Percentiles rank a stretch among this genome's conserved stretches.
Evolutionary conservation across 2,888 invertebrate species (phyloP).

Genomic region (Mellilla xanthometata): DNA sequence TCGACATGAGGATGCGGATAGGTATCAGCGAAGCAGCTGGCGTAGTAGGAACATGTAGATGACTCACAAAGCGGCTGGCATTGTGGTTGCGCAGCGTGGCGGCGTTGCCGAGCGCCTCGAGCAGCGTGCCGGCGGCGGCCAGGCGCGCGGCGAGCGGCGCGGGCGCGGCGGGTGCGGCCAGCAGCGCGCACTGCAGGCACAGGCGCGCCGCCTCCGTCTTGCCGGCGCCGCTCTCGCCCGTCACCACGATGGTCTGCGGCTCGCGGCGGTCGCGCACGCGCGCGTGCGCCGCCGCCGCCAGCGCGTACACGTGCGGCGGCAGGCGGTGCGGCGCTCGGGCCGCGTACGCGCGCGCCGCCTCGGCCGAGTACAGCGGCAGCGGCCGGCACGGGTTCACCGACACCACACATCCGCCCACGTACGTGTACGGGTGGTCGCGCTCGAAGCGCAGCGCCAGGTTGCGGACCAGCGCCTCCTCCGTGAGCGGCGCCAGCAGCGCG

Average conservation of each 20-base stretch:
- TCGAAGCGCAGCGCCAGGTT: constrained; percentile 92
- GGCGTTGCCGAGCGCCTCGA: constrained; percentile 96
- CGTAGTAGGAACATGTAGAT: constrained; percentile 34
- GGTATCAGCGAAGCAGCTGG: too few species aligned
- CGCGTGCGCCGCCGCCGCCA: constrained; percentile 91
- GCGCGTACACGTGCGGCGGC: constrained; percentile 85
- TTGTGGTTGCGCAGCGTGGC: constrained; percentile 93
- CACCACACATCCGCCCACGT: constrained; percentile 93
- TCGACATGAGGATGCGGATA: too few species aligned
- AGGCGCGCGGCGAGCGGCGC: constrained; percentile 84
- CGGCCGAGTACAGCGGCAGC: constrained; percentile 91
- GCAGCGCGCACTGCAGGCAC: constrained; percentile 91
- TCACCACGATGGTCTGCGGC: constrained; percentile 14
- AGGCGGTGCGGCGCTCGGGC: constrained; percentile 67
- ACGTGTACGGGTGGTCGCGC: constrained; percentile 88
- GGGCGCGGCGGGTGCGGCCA: constrained; percentile 80
- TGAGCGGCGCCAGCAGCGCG: constrained; percentile 91
- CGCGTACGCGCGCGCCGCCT: constrained; percentile 91
- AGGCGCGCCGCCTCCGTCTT: constrained; percentile 95
- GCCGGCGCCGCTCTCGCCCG: constrained; percentile 93
- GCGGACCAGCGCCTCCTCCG: constrained; percentile 91
- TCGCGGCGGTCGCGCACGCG: constrained; percentile 17
- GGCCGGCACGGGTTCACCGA: constrained; percentile 94
- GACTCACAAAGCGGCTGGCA: constrained; percentile 95
- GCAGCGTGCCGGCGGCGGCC: constrained; percentile 90